Evolutionary conservation across 2,888 invertebrate species (phyloP).

Genomic region (Horisme vitalbata): DNA sequence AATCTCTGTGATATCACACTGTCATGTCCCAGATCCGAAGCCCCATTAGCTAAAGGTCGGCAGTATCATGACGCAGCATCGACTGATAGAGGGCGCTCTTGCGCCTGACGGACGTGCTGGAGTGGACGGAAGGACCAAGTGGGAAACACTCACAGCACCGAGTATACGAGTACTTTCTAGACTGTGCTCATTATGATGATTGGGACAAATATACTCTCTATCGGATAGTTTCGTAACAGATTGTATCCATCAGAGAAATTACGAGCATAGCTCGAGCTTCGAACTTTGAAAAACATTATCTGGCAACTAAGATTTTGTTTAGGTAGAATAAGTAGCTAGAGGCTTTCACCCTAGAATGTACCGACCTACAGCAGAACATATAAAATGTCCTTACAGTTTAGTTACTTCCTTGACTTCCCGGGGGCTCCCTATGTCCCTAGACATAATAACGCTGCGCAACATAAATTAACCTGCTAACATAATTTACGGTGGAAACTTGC

Average conservation of each 20-base stretch:
- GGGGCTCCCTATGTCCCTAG: constrained; percentile 6
- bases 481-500: constrained; percentile 9
- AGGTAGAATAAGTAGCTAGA: too few relatives aligned
- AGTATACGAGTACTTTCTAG: too few relatives aligned
- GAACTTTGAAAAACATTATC: too few relatives aligned
- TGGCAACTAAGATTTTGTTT: too few relatives aligned
- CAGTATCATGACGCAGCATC: constrained; percentile 40
- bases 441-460: constrained; percentile 11
- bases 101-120: constrained; percentile 47
- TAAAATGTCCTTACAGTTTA: constrained; percentile 10
- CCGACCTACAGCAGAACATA: constrained; percentile 4
- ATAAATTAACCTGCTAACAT: constrained; percentile 20
- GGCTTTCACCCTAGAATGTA: too few relatives aligned
- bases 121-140: constrained; percentile 41
- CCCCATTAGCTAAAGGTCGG: constrained; percentile 27
- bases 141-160: constrained; percentile 1
- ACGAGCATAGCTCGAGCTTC: too few relatives aligned
- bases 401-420: constrained; percentile 7
- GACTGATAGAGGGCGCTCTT: constrained; percentile 34
- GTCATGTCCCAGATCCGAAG: constrained; percentile 19
- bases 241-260: too few relatives aligned
- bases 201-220: too few relatives aligned
- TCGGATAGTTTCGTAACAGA: too few relatives aligned
- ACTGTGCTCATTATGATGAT: too few relatives aligned
- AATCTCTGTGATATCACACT: not conserved